Percentiles rank a stretch among this genome's conserved stretches.
phyloP scores from a whole-genome alignment of 2,888 invertebrate species.

The Dryococelus australis region DNA sequence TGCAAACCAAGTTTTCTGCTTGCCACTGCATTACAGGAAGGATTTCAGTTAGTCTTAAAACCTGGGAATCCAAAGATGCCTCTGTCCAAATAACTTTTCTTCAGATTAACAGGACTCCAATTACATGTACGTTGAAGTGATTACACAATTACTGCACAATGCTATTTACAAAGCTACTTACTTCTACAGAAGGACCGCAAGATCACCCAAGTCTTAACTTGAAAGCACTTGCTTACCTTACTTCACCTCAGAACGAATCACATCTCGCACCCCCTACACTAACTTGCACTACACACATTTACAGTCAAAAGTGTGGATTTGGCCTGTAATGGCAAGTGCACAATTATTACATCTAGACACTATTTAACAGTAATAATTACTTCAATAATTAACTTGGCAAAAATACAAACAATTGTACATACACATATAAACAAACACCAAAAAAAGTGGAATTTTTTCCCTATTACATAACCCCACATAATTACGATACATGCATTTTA shows the following conservation, averaged over 20 bases:
- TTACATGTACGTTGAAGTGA: too few relatives aligned
- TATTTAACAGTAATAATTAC: not conserved
- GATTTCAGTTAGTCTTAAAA: too few relatives aligned
- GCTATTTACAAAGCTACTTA: not conserved
- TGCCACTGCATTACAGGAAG: too few relatives aligned
- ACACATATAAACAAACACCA: too few relatives aligned
- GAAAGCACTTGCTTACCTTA: constrained; percentile 8
- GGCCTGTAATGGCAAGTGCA: not conserved
- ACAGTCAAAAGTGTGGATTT: not conserved
- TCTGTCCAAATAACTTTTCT: too few relatives aligned
- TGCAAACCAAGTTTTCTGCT: too few relatives aligned
- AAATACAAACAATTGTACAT: not conserved
- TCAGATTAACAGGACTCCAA: too few relatives aligned
- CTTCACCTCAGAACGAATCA: not conserved
- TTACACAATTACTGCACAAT: not conserved
- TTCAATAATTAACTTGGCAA: not conserved
- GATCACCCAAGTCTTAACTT: not conserved
- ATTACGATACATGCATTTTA: too few relatives aligned
- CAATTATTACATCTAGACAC: not conserved
- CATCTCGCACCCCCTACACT: too few relatives aligned
- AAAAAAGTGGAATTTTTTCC: too few relatives aligned
- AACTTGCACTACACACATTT: not conserved
- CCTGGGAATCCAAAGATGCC: too few relatives aligned
- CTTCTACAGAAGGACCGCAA: not conserved
- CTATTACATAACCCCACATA: too few relatives aligned